Base-by-base conservation (phyloP, 2,888 invertebrate species). In the Tetragonisca angustula region DNA sequence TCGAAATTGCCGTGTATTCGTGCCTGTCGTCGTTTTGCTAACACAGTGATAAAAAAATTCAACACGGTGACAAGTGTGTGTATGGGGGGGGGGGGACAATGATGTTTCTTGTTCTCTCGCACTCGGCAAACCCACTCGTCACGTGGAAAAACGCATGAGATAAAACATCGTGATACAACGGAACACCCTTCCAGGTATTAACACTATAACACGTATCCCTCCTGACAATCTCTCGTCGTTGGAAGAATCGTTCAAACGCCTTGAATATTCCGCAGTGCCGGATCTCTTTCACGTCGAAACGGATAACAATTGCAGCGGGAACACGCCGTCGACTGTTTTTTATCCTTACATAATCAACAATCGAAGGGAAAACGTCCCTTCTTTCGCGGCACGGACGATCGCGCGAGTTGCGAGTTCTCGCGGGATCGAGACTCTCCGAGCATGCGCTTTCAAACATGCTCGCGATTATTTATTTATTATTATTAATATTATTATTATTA, bases 91-190 rank as follows among this genome's bases (percentile, higher is more conserved):
- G 43, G 36, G 9, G 49, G 76, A 68, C 78, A 56, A 61, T 49
- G 54, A 19, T 65, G 49, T 36, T 64, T 65, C 43, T 67, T 59
- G 50, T 9, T 9, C 9, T 43, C 43, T 43, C 43, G 43, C 43
- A 43, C 13, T 70, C 74, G 59, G 74, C 76, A 69, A 67, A 70
- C 49, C 65, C 65, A 36, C 65, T 75, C 52, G 61, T 54, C 76
- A 72, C 68, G 71, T 67, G 82, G 49, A 72, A 81, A 81, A 81
- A 81, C 50, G 43, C 76, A 76, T 77, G 83, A 83, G 64, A 77
- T 43, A 43, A 73, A 82, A 82, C 54, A 83, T 83, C 70, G 77
- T 71, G 83, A 76, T 77, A 83, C 83, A 83, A 83, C 83, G 76
- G 76, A 83, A 83, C 76, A 83, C 77, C 9, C 43, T 77, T 83